Evolutionary conservation across 1,140 invertebrate species (phyloP).

Genomic region (Mamestra configurata): DNA sequence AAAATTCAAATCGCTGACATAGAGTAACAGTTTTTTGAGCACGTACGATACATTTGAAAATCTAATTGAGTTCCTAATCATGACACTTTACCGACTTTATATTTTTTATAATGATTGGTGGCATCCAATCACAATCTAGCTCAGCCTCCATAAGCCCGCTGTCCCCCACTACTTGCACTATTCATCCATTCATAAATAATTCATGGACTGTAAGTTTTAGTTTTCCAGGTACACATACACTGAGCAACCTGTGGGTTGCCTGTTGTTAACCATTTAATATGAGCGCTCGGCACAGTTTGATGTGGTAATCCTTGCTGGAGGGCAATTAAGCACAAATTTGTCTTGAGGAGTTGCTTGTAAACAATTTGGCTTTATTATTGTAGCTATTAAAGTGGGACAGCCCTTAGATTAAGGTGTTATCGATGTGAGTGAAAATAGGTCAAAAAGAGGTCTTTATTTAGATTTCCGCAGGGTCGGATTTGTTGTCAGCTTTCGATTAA

Average conservation of each 20-base stretch:
- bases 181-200: constrained; percentile 56
- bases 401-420: not conserved
- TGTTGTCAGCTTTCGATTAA: too few relatives aligned
- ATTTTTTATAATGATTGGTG: too few relatives aligned
- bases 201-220: constrained; percentile 62
- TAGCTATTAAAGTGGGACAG: not conserved
- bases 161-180: constrained; percentile 36
- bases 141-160: not conserved
- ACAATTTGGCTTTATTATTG: constrained; percentile 30
- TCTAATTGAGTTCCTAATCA: too few relatives aligned
- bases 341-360: constrained; percentile 28
- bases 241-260: constrained; percentile 53
- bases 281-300: constrained; percentile 39
- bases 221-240: constrained; percentile 60
- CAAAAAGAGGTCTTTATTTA: not conserved
- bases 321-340: constrained; percentile 47
- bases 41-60: too few relatives aligned
- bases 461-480: not conserved
- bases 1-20: too few relatives aligned
- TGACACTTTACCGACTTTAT: too few relatives aligned
- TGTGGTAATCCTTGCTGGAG: constrained; percentile 41
- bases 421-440: not conserved
- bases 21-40: too few relatives aligned
- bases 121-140: not conserved
- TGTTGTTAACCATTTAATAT: constrained; percentile 56